Evolutionary conservation across 2,797 vertebrate species (phyloP).

Genomic region (Phoeniculus purpureus): DNA sequence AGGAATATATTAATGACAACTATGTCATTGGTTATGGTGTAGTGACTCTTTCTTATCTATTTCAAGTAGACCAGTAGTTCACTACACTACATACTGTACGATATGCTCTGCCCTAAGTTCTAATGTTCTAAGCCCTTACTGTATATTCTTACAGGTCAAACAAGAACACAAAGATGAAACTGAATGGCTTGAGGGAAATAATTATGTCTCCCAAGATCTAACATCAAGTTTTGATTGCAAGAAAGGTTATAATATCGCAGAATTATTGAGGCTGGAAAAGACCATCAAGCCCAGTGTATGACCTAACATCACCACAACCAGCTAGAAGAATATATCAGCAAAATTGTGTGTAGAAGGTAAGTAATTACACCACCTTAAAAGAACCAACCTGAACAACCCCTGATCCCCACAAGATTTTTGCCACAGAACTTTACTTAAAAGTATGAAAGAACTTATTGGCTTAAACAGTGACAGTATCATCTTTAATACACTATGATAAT

Average conservation of each 20-base stretch:
- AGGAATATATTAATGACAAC: neutral
- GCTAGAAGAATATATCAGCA: neutral
- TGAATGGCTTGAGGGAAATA: neutral
- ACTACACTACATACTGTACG: neutral
- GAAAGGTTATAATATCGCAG: neutral
- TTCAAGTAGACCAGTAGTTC: neutral
- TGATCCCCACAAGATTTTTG: neutral
- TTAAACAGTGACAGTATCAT: neutral
- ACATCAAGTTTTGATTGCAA: neutral
- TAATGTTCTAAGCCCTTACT: neutral
- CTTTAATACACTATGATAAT: neutral
- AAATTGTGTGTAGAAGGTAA: neutral
- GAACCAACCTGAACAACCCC: neutral
- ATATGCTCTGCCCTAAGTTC: neutral
- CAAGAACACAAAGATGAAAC: neutral
- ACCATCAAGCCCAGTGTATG: no score
- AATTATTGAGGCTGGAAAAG: no score
- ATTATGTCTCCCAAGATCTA: fast-evolving
- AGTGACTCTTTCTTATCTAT: neutral
- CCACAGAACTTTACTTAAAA: neutral
- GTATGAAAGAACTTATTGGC: neutral
- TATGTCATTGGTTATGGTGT: no score
- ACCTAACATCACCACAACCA: no score
- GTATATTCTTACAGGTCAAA: neutral
- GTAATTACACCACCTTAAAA: neutral